A percentile compares a stretch with the other conserved stretches of the same genome.
These are phyloP conservation scores for Hipparchia sbordonii DNA, from an alignment of 2,888 invertebrate genomes.

Conservation along the genomic window DNA sequence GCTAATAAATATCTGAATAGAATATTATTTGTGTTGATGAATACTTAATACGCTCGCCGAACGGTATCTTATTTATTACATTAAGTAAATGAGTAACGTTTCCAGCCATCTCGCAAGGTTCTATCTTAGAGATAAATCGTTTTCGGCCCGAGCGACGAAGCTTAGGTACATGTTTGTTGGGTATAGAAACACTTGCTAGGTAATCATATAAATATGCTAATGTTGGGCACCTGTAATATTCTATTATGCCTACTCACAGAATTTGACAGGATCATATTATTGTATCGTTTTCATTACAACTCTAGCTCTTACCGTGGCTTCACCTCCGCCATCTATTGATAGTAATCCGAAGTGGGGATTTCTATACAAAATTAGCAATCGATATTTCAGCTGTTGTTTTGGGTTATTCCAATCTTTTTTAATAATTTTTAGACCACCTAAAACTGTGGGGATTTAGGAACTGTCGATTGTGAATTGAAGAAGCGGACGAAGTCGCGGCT, in stretches of 20 bases:
- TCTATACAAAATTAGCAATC: no score
- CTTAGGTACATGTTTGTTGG: background rate
- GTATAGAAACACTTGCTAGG: background rate
- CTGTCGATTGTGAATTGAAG: no score
- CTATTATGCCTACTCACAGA: background rate
- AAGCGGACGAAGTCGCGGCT: no score
- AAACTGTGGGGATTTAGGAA: no score
- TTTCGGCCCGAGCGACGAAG: background rate
- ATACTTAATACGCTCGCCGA: background rate
- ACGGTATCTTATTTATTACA: conserved; percentile 3
- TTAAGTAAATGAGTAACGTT: conserved; percentile 10
- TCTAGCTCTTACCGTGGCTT: background rate
- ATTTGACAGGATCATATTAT: conserved; percentile 3
- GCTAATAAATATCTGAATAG: background rate
- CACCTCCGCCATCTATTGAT: no score
- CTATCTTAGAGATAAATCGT: conserved; percentile 12
- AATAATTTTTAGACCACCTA: no score
- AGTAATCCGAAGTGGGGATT: no score
- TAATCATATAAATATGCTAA: background rate
- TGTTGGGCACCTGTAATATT: background rate
- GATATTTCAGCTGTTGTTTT: no score
- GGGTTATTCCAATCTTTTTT: no score
- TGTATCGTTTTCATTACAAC: background rate
- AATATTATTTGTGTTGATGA: background rate
- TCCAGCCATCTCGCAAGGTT: conserved; percentile 2